Evolutionary conservation across 2,113 vertebrate species (phyloP), one percentile per base, ranked within the genome.

Genomic region (Crotalus viridis): DNA sequence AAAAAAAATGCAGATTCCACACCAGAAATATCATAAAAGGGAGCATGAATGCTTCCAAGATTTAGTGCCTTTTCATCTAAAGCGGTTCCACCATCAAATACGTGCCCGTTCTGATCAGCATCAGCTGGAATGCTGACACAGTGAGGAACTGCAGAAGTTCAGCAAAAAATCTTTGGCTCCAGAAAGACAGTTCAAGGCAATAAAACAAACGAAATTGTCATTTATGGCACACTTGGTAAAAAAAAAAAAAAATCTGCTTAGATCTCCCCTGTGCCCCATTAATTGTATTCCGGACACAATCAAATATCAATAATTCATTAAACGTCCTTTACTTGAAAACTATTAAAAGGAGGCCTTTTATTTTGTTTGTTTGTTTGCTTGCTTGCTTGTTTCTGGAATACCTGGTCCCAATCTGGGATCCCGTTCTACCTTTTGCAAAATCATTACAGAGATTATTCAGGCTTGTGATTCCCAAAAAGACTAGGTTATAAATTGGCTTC

Each of bases 141-240:
- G 48, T 51, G 48, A 51, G 1, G 1, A 51, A 51, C 4, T 89
- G 69, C 3, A 89, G 87, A 26, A 26, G n/a, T 69, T 39, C 56
- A 46, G 0, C 2, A 69, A 10, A 48, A 56, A 94, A 93, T 89
- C n/a, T 93, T 90, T 96, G 89, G 90, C 88, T 87, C 10, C 0
- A 22, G 56, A 93, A 94, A 92, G 0, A 13, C 94, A 85, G 90
- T 64, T 33, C 24, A 7, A 0, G 48, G 52, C 88, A 94, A 51
- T 19, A 69, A 94, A 92, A 10, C 56, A 87, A 85, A 91, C 87
- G 21, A 92, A 90, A 91, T 48, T 88, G 89, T 85, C 74, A 88
- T 13, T 91, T 51, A 2, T 0, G 54, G 0, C 7, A 0, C 64
- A 24, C 17, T 0, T 87, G 89, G 3, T 46, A 5, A 46, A 46